Evolutionary conservation across 2,888 invertebrate species (phyloP).

Genomic region (Cephus sareptanus): DNA sequence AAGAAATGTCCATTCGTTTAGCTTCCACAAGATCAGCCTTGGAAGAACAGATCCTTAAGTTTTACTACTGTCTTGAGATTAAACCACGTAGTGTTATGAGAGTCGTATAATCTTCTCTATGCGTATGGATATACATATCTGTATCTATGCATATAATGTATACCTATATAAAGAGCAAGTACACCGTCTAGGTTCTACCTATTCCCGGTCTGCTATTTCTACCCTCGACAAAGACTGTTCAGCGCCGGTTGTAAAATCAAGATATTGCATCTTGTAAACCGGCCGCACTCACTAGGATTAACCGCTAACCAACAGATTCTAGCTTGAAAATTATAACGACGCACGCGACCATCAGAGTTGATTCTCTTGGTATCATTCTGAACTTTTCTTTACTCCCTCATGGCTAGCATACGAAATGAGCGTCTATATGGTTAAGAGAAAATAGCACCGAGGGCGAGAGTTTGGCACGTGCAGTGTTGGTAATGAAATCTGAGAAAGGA

Average conservation of each 20-base stretch:
- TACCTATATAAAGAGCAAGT: background rate
- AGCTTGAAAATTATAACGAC: background rate
- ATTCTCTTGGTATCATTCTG: background rate
- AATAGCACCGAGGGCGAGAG: background rate
- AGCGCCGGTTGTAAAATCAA: constrained; percentile 28
- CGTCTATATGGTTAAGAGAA: background rate
- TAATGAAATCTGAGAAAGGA: background rate
- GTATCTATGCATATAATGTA: background rate
- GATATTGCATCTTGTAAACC: constrained; percentile 45
- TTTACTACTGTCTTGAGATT: background rate
- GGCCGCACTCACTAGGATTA: constrained; percentile 29
- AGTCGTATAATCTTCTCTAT: background rate
- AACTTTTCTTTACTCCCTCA: background rate
- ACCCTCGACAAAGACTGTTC: background rate
- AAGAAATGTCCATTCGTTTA: background rate
- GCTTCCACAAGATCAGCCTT: background rate
- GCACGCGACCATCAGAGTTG: background rate
- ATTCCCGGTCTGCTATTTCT: background rate
- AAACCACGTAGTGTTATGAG: background rate
- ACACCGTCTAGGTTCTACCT: background rate
- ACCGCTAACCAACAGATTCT: background rate
- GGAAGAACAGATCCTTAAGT: background rate
- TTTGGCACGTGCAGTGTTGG: background rate
- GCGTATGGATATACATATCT: background rate
- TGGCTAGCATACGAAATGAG: background rate